Evolutionary conservation across 2,797 vertebrate species (phyloP).

Genomic region (Hoplostethus atlanticus): DNA sequence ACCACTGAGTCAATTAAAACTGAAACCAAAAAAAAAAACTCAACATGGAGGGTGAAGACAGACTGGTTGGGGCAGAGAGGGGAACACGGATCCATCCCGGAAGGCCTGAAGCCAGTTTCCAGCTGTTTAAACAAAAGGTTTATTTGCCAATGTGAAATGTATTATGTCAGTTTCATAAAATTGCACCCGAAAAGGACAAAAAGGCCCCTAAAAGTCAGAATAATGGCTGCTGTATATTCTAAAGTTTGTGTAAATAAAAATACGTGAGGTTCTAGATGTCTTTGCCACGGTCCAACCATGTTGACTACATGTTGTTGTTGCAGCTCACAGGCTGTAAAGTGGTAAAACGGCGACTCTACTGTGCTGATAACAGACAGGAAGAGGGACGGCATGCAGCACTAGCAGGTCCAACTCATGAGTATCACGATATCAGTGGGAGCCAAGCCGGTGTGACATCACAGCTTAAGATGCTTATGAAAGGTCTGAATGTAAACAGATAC

Average conservation of each 20-base stretch:
- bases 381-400: neutral
- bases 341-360: too few relatives aligned
- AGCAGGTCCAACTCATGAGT: neutral
- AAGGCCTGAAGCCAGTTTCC: too few relatives aligned
- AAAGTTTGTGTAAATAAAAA: neutral
- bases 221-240: neutral
- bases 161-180: too few relatives aligned
- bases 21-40: too few relatives aligned
- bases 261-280: too few relatives aligned
- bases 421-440: neutral
- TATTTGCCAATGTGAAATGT: neutral
- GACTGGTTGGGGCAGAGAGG: too few relatives aligned
- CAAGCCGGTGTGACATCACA: constrained; percentile 20
- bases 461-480: constrained; percentile 24
- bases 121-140: neutral
- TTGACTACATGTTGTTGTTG: neutral
- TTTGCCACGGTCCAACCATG: too few relatives aligned
- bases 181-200: neutral
- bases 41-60: too few relatives aligned
- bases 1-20: neutral
- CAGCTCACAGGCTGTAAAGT: neutral
- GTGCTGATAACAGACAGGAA: neutral
- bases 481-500: constrained; percentile 7
- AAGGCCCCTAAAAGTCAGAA: neutral
- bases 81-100: too few relatives aligned